phyloP scores from a whole-genome alignment of 2,888 invertebrate species.

The Gastrophysa polygoni region DNA sequence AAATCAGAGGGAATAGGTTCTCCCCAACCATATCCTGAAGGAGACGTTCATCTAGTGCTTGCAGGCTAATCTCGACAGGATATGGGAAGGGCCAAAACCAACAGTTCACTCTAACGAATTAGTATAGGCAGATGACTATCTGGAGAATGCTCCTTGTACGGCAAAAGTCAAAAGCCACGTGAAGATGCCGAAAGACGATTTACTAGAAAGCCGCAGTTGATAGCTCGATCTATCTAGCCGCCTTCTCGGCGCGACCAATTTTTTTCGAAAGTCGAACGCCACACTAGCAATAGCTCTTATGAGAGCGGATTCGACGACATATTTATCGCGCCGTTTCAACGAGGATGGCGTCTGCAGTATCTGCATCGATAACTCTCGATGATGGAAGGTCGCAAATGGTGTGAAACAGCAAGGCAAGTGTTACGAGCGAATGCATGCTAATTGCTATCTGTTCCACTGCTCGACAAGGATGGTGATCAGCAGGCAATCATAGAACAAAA shows the following conservation, averaged over 20 bases:
- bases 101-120: conserved; percentile 3
- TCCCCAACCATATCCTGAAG: no score
- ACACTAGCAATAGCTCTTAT: background rate
- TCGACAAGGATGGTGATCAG: background rate
- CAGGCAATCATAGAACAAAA: background rate
- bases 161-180: conserved; percentile 6
- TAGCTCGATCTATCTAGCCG: background rate
- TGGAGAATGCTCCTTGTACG: conserved; percentile 9
- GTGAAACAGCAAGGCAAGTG: conserved; percentile 7
- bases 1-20: no score
- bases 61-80: background rate
- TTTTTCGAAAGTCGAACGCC: conserved; percentile 8
- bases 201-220: conserved; percentile 3
- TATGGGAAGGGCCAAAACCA: background rate
- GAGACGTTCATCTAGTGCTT: no score
- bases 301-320: conserved; percentile 17
- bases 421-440: conserved; percentile 3
- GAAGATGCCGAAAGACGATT: conserved; percentile 17
- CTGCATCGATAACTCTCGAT: conserved; percentile 6
- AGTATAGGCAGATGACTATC: conserved; percentile 12
- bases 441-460: background rate
- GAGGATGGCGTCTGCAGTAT: conserved; percentile 16
- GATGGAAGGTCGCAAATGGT: conserved; percentile 6
- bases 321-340: conserved; percentile 12
- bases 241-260: background rate